Conservation (phyloP, 2,113 vertebrate genomes). For the Tupaia tana region DNA sequence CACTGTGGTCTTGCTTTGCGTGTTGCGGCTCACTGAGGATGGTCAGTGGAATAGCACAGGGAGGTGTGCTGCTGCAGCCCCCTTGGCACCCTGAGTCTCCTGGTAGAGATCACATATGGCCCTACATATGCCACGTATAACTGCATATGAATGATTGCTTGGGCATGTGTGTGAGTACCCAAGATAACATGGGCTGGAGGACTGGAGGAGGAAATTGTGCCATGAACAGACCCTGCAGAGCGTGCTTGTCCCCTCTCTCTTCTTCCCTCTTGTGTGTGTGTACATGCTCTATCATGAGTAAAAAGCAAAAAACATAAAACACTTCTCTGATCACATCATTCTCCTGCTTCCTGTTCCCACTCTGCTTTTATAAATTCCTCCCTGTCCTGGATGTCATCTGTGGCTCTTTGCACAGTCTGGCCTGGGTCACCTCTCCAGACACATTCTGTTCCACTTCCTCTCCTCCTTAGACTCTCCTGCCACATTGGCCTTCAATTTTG, state of each 20-base stretch:
- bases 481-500: too few relatives aligned
- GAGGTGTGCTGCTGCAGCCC: rapidly evolving
- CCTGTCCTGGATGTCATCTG: neutral
- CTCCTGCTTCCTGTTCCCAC: neutral
- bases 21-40: neutral
- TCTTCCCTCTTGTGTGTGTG: too few relatives aligned
- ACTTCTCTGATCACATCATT: neutral
- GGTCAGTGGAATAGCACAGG: neutral
- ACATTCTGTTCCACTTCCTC: neutral
- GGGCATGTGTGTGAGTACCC: too few relatives aligned
- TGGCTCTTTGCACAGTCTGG: rapidly evolving
- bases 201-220: too few relatives aligned
- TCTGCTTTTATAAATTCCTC: neutral
- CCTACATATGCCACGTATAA: neutral
- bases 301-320: too few relatives aligned
- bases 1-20: neutral
- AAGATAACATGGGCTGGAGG: too few relatives aligned
- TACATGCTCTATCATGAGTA: too few relatives aligned
- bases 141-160: too few relatives aligned
- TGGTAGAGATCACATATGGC: neutral
- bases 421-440: neutral
- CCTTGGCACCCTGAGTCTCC: neutral
- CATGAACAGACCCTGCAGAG: too few relatives aligned
- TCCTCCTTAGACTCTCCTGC: neutral
- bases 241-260: too few relatives aligned